Evolutionary conservation across 92 coral and sea anemone species (phyloP).

Genomic region (Siderastrea siderea): DNA sequence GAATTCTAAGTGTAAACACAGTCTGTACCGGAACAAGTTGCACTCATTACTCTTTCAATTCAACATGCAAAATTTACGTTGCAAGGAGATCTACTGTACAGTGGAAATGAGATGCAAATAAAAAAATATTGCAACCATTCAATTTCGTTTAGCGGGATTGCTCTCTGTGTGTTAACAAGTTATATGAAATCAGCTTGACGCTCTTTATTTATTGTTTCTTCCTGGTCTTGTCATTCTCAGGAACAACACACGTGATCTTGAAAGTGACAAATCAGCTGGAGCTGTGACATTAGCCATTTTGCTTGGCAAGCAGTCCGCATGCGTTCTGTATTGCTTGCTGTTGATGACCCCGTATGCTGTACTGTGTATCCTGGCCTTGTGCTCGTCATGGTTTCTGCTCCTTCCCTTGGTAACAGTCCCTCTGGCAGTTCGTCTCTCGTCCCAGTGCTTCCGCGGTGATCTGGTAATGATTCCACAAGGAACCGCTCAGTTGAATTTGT

Average conservation of each 20-base stretch:
- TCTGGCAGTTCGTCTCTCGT: conserved; percentile 58
- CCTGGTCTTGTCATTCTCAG: conserved; percentile 33
- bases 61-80: too few relatives aligned
- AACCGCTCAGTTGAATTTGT: conserved; percentile 78
- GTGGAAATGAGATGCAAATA: too few relatives aligned
- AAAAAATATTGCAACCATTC: too few relatives aligned
- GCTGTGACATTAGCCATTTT: conserved; percentile 81
- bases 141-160: too few relatives aligned
- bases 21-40: too few relatives aligned
- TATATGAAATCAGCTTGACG: too few relatives aligned
- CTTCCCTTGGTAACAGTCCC: conserved; percentile 80
- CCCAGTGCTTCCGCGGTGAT: conserved; percentile 75
- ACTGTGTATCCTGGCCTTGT: conserved; percentile 45
- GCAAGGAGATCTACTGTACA: too few relatives aligned
- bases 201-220: neutral
- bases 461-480: conserved; percentile 68
- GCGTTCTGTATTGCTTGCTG: conserved; percentile 66
- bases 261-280: conserved; percentile 77
- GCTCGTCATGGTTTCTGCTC: conserved; percentile 49
- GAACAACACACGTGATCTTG: conserved; percentile 89
- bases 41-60: too few relatives aligned
- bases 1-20: too few relatives aligned
- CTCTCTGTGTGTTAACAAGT: too few relatives aligned
- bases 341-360: conserved; percentile 70
- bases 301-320: conserved; percentile 71